Evolutionary conservation across 2,888 invertebrate genomes (phyloP).

Genomic region (Alviniconcha strummeri): DNA sequence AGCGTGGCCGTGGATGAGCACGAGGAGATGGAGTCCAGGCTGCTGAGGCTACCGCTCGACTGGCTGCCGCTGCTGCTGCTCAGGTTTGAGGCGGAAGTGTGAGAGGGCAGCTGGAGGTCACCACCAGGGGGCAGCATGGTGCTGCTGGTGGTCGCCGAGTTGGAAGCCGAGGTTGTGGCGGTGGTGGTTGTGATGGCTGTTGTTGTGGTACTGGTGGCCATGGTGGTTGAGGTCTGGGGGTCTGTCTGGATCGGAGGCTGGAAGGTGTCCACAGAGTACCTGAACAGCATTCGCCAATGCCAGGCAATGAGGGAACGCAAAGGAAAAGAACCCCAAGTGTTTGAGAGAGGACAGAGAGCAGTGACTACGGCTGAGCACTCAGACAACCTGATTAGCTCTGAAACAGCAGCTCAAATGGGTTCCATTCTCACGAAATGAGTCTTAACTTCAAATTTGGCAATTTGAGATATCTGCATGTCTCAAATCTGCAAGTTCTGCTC

Average conservation of each 20-base stretch:
- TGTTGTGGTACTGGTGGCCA: neutral
- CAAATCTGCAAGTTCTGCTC: too few species aligned
- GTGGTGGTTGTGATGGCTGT: neutral
- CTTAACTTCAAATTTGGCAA: too few species aligned
- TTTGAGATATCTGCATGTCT: too few species aligned
- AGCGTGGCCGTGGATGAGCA: constrained; percentile 65
- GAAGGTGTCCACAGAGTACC: constrained; percentile 74
- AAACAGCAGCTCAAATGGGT: too few species aligned
- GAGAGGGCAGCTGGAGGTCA: constrained; percentile 25
- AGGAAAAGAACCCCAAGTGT: too few species aligned
- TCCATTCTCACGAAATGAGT: too few species aligned
- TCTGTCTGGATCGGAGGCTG: constrained; percentile 70
- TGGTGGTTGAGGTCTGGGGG: constrained; percentile 7
- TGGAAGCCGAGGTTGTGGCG: neutral
- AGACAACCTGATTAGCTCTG: too few species aligned
- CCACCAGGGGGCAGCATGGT: constrained; percentile 9
- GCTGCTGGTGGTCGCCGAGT: neutral
- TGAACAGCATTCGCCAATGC: constrained; percentile 39
- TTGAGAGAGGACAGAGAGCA: too few species aligned
- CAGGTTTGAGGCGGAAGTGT: constrained; percentile 54
- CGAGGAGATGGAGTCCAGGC: constrained; percentile 65
- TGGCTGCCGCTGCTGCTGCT: constrained; percentile 61
- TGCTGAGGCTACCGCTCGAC: constrained; percentile 64
- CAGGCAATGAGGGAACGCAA: too few species aligned
- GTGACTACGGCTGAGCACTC: too few species aligned